Evolutionary conservation across 2,888 invertebrate genomes (phyloP).

Genomic region (Biston betularia): DNA sequence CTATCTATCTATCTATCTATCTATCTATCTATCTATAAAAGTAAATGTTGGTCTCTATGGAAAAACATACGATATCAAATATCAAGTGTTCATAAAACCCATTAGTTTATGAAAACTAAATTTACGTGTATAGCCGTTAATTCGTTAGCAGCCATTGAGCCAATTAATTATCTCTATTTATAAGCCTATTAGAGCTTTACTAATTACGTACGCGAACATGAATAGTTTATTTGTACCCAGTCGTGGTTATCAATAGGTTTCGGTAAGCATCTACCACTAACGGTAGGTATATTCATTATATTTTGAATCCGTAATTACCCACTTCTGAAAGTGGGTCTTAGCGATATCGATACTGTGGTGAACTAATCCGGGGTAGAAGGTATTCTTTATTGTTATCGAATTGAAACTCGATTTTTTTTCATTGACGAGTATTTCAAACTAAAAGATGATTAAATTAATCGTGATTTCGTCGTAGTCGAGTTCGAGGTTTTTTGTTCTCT

Average conservation of each 20-base stretch:
- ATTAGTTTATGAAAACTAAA: constrained; percentile 5
- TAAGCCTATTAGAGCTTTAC: constrained; percentile 25
- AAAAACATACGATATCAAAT: background rate
- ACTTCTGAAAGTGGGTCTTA: background rate
- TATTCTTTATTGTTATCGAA: too few species aligned
- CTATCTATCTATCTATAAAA: too few species aligned
- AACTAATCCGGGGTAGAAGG: too few species aligned
- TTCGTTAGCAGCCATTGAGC: constrained; percentile 7
- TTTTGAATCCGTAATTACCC: too few species aligned
- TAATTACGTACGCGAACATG: constrained; percentile 8
- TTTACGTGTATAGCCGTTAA: background rate
- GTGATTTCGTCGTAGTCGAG: too few species aligned
- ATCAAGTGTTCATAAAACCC: background rate
- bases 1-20: too few species aligned
- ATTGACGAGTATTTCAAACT: too few species aligned
- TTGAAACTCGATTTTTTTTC: too few species aligned
- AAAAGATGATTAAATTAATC: too few species aligned
- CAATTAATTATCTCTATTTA: constrained; percentile 20
- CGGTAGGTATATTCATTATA: background rate
- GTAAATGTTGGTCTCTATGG: too few species aligned
- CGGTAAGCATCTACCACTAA: background rate
- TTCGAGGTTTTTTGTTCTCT: too few species aligned
- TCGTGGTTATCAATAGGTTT: constrained; percentile 1
- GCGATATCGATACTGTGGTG: too few species aligned
- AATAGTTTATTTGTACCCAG: background rate